Percentiles rank a stretch among this genome's conserved stretches.
phyloP scores from a whole-genome alignment of 2,888 invertebrate species.

The Boloria selene region DNA sequence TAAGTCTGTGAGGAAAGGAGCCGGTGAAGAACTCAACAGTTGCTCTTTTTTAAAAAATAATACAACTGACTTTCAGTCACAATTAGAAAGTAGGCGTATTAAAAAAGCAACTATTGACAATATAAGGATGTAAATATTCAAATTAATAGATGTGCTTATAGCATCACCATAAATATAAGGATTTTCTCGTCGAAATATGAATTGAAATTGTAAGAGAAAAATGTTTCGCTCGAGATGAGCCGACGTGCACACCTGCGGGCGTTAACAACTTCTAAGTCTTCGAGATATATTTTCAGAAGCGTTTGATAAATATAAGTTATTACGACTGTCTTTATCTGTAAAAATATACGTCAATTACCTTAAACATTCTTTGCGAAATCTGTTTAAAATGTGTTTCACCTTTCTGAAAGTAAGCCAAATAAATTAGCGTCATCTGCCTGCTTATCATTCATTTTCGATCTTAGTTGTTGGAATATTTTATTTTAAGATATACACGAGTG shows the following conservation, averaged over 20 bases:
- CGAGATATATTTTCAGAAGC: constrained; percentile 38
- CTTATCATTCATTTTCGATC: too few species aligned
- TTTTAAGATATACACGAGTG: not conserved
- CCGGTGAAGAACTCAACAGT: too few species aligned
- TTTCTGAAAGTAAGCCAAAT: not conserved
- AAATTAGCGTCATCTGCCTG: too few species aligned
- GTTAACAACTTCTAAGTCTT: constrained; percentile 54
- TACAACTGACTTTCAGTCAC: too few species aligned
- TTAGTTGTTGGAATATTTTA: not conserved
- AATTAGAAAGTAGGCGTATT: not conserved
- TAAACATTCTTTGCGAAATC: not conserved
- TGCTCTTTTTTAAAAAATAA: too few species aligned
- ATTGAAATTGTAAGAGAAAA: constrained; percentile 68
- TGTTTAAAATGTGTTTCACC: not conserved
- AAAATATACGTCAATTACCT: constrained; percentile 13
- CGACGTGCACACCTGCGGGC: constrained; percentile 67
- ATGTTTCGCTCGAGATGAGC: constrained; percentile 63
- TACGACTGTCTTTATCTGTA: constrained; percentile 19
- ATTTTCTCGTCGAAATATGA: constrained; percentile 59
- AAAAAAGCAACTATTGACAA: constrained; percentile 2
- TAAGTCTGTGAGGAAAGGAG: too few species aligned
- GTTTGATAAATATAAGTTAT: constrained; percentile 33
- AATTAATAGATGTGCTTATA: constrained; percentile 39
- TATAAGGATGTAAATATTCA: constrained; percentile 23
- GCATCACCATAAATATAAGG: constrained; percentile 57